A percentile compares a stretch with the other conserved stretches of the same genome.
phyloP scores from a whole-genome alignment of 2,888 invertebrate species.

The Cerastoderma edule region DNA sequence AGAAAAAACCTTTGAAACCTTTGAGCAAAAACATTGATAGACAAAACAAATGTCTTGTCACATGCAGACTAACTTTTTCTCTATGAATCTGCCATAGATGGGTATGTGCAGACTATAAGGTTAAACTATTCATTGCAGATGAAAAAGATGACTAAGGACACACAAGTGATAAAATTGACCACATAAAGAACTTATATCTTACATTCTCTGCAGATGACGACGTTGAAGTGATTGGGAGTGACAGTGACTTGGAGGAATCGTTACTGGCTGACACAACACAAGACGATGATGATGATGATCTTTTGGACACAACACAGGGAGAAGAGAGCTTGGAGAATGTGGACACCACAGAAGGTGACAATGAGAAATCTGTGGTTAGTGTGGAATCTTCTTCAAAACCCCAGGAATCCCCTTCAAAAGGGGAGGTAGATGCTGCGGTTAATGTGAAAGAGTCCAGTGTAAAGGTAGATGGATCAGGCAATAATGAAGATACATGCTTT shows the following conservation, averaged over 20 bases:
- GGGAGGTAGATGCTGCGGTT: no score
- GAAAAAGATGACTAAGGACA: neutral
- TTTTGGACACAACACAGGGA: neutral
- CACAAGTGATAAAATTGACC: neutral
- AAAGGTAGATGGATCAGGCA: neutral
- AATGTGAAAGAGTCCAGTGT: no score
- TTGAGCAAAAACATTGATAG: no score
- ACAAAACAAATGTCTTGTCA: no score
- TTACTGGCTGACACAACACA: neutral
- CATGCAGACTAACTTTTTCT: no score
- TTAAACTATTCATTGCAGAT: neutral
- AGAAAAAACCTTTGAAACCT: no score
- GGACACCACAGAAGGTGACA: neutral
- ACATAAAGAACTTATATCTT: neutral
- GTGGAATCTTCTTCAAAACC: neutral
- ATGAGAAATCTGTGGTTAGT: neutral
- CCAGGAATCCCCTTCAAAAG: neutral
- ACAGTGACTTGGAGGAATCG: slow-evolving; percentile 34
- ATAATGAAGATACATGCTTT: neutral
- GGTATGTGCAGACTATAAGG: no score
- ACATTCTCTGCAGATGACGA: slow-evolving; percentile 29
- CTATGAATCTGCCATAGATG: no score
- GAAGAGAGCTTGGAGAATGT: neutral
- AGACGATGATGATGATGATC: neutral
- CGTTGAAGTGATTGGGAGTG: slow-evolving; percentile 46